phyloP scores from a whole-genome alignment of 2,113 vertebrate genomes.

The Nerophis lumbriciformis region DNA sequence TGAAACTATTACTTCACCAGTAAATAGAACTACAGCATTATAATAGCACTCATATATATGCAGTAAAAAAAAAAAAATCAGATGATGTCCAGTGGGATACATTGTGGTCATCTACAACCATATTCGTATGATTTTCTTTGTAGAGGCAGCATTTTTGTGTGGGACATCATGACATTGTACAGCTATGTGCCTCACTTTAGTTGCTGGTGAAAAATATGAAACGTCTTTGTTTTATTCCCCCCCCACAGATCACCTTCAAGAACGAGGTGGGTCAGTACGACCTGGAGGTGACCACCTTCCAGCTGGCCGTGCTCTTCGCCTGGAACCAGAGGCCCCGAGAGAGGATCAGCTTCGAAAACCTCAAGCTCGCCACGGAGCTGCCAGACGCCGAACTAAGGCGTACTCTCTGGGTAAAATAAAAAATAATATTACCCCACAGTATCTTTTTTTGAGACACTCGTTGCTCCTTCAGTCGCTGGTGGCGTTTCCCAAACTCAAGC shows the following conservation, averaged over 20 bases:
- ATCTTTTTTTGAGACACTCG: background rate
- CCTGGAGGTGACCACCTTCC: slow-evolving; percentile 97
- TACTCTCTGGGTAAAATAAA: slow-evolving; percentile 88
- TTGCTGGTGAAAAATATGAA: background rate
- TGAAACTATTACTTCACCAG: too few species aligned
- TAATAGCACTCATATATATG: too few species aligned
- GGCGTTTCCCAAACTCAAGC: slow-evolving; percentile 98
- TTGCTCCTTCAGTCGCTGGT: slow-evolving; percentile 84
- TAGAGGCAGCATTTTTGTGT: too few species aligned
- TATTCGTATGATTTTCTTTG: too few species aligned
- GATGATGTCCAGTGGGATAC: too few species aligned
- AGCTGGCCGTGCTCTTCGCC: slow-evolving; percentile 93
- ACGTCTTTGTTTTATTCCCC: background rate
- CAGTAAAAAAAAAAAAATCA: too few species aligned
- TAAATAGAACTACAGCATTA: too few species aligned
- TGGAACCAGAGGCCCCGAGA: slow-evolving; percentile 99
- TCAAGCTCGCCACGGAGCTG: slow-evolving; percentile 94
- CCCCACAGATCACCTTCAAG: slow-evolving; percentile 93
- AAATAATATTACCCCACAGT: too few species aligned
- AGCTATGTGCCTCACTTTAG: too few species aligned
- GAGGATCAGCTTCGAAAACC: slow-evolving; percentile 98
- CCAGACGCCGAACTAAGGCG: slow-evolving; percentile 96
- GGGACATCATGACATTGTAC: too few species aligned
- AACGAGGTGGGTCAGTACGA: slow-evolving; percentile 98
- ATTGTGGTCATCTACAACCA: too few species aligned